These are phyloP conservation scores for Tenthredo amoena DNA, from an alignment of 2,888 invertebrate species.

Conservation along the genomic window DNA sequence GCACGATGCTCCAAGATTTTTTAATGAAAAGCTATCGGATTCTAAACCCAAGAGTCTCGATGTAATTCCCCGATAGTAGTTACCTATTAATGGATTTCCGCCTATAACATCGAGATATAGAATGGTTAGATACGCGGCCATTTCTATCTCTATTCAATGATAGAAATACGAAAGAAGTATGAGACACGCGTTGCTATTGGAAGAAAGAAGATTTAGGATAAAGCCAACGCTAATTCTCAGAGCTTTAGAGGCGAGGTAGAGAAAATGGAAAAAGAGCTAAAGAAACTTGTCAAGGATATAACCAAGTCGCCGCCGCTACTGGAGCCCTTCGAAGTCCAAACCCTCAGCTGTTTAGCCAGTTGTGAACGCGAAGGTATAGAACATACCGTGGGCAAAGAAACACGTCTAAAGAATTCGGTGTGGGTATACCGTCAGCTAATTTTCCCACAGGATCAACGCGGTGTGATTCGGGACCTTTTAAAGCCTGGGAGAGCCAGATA, in stretches of 20 bases:
- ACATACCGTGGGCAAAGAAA: background rate
- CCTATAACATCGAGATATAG: background rate
- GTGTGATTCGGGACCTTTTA: conserved; percentile 22
- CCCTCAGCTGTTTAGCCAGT: background rate
- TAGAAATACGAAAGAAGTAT: background rate
- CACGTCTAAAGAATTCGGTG: background rate
- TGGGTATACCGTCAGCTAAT: conserved; percentile 15
- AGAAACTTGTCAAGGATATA: background rate
- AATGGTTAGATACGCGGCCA: background rate
- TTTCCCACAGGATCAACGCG: conserved; percentile 35
- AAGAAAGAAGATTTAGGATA: background rate
- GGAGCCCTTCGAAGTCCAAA: background rate
- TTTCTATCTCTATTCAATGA: background rate
- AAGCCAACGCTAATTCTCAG: background rate
- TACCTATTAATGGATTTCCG: too few relatives aligned
- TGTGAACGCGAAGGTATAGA: background rate
- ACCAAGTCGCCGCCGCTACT: background rate
- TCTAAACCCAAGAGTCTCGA: too few relatives aligned
- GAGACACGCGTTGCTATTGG: background rate
- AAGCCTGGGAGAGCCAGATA: background rate
- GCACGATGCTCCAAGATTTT: too few relatives aligned
- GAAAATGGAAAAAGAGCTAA: background rate
- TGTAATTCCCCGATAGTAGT: too few relatives aligned
- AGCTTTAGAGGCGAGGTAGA: background rate
- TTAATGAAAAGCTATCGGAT: too few relatives aligned